Base-by-base conservation (phyloP, 2,888 invertebrate genomes). In the Mythimna vitellina region DNA sequence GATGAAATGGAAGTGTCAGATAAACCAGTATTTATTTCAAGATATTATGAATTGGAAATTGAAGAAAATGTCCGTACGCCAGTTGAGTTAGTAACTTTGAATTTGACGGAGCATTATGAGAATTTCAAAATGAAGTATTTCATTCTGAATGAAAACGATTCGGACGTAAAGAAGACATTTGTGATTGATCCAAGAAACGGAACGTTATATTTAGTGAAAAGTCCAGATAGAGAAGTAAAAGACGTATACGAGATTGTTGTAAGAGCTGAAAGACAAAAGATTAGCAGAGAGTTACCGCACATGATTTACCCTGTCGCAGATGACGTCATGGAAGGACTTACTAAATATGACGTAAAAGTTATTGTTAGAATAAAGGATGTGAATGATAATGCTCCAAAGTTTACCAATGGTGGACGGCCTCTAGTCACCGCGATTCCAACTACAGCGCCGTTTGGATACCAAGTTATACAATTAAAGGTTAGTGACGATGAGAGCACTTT, bases 351-450 rank as follows among this genome's bases (percentile, higher is more conserved):
- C 90, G 98, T 98, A 3, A 97, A 98, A 90, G 97, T 98, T 1
- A 96, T 98, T 1, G 97, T 98, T 0, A 96, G 97, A 85, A 97
- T 99, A 70, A 97, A 97, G 62, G 98, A 99, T 91, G 97, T 97
- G 1, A 99, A 99, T 88, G 98, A 99, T 89, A 98, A 99, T 90
- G 95, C 97, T 4, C 98, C 98, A 0, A 97, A 96, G 86, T 99
- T 99, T 89, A 97, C 97, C 4, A 97, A 97, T 56, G 97, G 97
- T 70, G 98, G 98, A 5, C 96, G 97, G 49, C 98, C 98, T 0
- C 97, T 98, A 81, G 97, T 99, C 0, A 98, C 98, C 0, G 98
- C 98, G 0, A 97, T 98, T 77, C 98, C 98, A 0, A 97, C 98
- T 0, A 97, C 97, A 42, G 98, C 98, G 10, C 97, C 97, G 75